Base-by-base conservation (phyloP, 1,140 invertebrate genomes). In the Pseudomyrmex gracilis region DNA sequence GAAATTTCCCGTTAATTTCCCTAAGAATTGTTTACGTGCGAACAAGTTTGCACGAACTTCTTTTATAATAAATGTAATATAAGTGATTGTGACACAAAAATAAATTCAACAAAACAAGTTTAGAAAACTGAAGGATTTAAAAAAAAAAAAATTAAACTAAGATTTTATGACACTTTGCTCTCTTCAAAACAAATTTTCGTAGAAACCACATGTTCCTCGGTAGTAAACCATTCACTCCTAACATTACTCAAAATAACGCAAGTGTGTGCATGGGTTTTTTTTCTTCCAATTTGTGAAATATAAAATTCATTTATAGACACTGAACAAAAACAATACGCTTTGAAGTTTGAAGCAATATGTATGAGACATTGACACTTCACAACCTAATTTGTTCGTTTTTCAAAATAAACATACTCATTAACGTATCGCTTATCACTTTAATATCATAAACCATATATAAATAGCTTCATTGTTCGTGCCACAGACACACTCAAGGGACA, bases 1-100 rank as follows among this genome's bases (percentile, higher is more conserved):
- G 5, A 0, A 12, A 17, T n/a, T 43, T 15, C 8, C 24, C n/a
- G 8, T 10, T 34, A 34, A 55, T 22, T 60, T 10, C 9, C 20
- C 13, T 10, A 20, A 61, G 4, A 77, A 77, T 24, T 66, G n/a
- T 77, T 66, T 66, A 43, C 73, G 63, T 47, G 73, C 24, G 58
- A 24, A 15, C 22, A 0, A 1, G 12, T 24, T 3, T 7, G 34
- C 34, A 34, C 34, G 34, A 34, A 34, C 5, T 34, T 1, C 34
- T 34, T 34, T 8, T 20, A 45, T 34, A 22, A 20, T 20, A 12
- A 60, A 22, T 60, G 58, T 12, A 60, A 5, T 60, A 9, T n/a
- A 58, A 10, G 13, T 43, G 55, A 43, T 51, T n/a, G 5, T 7
- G 17, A 53, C 24, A 10, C 2, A 57, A 22, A 55, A 12, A 9